Evolutionary conservation across 2,888 invertebrate genomes (phyloP).

Genomic region (Ormyrus nitidulus): DNA sequence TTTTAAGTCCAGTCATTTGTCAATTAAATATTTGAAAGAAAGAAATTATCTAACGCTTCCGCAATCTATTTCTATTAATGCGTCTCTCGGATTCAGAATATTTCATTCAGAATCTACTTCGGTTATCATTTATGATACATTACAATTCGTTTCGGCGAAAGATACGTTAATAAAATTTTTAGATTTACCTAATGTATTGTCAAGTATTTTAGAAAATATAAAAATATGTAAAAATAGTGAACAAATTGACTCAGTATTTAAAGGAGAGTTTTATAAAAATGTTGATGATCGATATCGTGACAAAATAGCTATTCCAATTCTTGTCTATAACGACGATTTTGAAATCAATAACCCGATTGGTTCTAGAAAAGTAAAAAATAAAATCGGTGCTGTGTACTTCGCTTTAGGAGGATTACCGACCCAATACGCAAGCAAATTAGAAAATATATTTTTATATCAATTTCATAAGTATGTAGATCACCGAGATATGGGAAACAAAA

Average conservation of each 20-base stretch:
- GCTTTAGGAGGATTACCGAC: constrained; percentile 52
- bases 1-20: constrained; percentile 19
- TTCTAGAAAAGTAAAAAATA: constrained; percentile 55
- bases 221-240: constrained; percentile 44
- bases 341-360: constrained; percentile 60
- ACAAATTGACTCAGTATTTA: constrained; percentile 34
- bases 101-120: background rate
- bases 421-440: constrained; percentile 53
- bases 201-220: constrained; percentile 49
- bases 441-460: constrained; percentile 58
- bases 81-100: background rate
- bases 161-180: constrained; percentile 54
- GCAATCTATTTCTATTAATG: background rate
- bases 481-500: constrained; percentile 43
- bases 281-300: constrained; percentile 45
- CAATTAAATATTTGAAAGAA: constrained; percentile 14
- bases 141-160: constrained; percentile 45
- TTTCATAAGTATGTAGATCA: background rate
- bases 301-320: constrained; percentile 43
- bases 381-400: constrained; percentile 58
- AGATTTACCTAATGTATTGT: constrained; percentile 55
- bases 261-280: constrained; percentile 42
- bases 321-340: constrained; percentile 58
- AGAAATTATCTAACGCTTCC: background rate
- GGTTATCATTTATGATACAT: background rate